Percentiles rank a stretch among this genome's conserved stretches.
Evolutionary conservation across 2,888 invertebrate genomes (phyloP).

Genomic region (Hydriomena furcata): DNA sequence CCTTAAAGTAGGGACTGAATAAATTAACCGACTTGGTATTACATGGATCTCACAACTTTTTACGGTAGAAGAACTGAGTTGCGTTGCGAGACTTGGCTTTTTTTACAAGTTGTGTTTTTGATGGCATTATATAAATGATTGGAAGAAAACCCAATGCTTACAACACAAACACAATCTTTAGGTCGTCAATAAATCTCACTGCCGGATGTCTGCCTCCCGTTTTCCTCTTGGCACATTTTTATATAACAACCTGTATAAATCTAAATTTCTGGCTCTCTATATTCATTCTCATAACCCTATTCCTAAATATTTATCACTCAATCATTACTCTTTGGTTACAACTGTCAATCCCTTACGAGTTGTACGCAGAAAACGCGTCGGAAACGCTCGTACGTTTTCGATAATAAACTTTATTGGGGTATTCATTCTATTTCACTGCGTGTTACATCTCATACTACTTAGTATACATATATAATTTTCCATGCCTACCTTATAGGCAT

Average conservation of each 20-base stretch:
- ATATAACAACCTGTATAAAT: background rate
- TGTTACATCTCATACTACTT: background rate
- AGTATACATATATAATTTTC: too few species aligned
- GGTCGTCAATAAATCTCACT: background rate
- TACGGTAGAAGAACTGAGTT: too few species aligned
- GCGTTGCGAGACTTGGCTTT: too few species aligned
- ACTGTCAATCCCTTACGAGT: background rate
- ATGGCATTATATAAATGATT: too few species aligned
- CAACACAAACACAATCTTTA: background rate
- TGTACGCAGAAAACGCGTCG: too few species aligned
- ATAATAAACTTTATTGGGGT: constrained; percentile 20
- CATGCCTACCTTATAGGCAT: too few species aligned
- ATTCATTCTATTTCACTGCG: constrained; percentile 35
- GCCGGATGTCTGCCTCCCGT: background rate
- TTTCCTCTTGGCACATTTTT: background rate
- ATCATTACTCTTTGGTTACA: background rate
- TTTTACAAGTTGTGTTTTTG: too few species aligned
- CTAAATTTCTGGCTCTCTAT: background rate
- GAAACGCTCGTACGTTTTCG: background rate
- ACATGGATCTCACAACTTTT: too few species aligned
- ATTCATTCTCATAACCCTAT: constrained; percentile 11
- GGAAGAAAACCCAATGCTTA: too few species aligned
- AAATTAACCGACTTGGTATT: too few species aligned
- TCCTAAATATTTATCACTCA: background rate
- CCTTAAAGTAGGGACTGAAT: too few species aligned